phyloP scores from a whole-genome alignment of 2,113 vertebrate genomes.

The Halichoerus grypus region DNA sequence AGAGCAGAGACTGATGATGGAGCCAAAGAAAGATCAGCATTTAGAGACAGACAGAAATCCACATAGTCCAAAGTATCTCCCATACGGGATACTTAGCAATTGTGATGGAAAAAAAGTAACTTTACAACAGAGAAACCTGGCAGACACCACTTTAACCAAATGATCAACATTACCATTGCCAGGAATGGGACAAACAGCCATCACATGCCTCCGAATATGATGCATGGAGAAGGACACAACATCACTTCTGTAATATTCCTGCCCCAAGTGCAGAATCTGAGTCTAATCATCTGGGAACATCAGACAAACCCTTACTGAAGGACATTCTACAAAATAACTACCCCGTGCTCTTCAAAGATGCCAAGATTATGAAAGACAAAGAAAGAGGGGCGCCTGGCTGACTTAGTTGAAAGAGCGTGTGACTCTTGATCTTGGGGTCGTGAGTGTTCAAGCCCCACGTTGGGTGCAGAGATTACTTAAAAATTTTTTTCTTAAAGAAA shows the following conservation, averaged over 20 bases:
- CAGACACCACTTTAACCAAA: background rate
- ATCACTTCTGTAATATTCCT: background rate
- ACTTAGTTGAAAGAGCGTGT: background rate
- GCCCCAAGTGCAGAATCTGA: background rate
- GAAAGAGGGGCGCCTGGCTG: background rate
- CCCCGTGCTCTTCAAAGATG: background rate
- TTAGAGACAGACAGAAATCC: background rate
- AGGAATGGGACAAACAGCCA: accelerated
- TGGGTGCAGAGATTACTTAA: background rate
- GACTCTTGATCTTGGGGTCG: background rate
- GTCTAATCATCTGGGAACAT: background rate
- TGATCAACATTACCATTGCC: background rate
- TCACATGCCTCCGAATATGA: accelerated
- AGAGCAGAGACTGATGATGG: background rate
- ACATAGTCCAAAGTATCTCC: background rate
- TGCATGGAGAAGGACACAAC: background rate
- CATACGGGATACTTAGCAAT: background rate
- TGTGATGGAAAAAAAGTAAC: background rate
- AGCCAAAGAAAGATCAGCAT: background rate
- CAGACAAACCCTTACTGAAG: background rate
- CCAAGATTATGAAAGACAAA: background rate
- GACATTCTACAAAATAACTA: background rate
- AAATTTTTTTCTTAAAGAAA: background rate
- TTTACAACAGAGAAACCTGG: background rate
- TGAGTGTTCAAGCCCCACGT: background rate